These are phyloP conservation scores for Cenopis cana DNA, from an alignment of 2,888 invertebrate species.

Conservation along the genomic window DNA sequence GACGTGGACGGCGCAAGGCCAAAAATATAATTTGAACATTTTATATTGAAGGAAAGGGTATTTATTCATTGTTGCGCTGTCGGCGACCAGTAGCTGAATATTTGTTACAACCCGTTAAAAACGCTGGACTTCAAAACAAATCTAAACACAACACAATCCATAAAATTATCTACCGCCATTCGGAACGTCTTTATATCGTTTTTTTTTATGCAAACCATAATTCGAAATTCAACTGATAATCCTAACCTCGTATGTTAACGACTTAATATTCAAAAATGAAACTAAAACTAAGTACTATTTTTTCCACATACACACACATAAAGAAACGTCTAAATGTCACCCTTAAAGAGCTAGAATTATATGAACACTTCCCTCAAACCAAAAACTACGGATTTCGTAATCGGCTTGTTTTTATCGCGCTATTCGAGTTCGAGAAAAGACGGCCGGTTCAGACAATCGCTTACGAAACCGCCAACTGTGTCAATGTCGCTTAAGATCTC, in stretches of 20 bases:
- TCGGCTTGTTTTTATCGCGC: slow-evolving; percentile 37
- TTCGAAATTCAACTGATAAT: not conserved
- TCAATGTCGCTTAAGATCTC: slow-evolving; percentile 64
- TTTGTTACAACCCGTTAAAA: not conserved
- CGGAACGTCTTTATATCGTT: not conserved
- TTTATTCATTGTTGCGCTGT: slow-evolving; percentile 12
- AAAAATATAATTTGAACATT: slow-evolving; percentile 12
- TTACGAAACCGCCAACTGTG: slow-evolving; percentile 72
- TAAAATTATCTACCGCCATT: not conserved
- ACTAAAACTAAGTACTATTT: not conserved
- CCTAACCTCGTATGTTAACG: too few species aligned
- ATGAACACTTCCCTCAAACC: slow-evolving; percentile 49
- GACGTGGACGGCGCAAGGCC: slow-evolving; percentile 39
- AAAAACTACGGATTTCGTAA: slow-evolving; percentile 34
- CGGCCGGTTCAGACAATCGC: slow-evolving; percentile 57
- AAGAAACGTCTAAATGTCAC: not conserved
- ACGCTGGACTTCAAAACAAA: not conserved
- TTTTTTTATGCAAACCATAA: not conserved
- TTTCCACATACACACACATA: not conserved
- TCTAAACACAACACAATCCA: not conserved
- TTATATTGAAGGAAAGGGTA: not conserved
- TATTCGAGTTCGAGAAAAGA: slow-evolving; percentile 43
- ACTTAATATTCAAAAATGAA: not conserved
- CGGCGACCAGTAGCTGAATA: not conserved
- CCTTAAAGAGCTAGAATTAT: not conserved